A percentile compares a stretch with the other conserved stretches of the same genome.
Evolutionary conservation across 2,888 invertebrate genomes (phyloP).

Genomic region (Tridacna crocea): DNA sequence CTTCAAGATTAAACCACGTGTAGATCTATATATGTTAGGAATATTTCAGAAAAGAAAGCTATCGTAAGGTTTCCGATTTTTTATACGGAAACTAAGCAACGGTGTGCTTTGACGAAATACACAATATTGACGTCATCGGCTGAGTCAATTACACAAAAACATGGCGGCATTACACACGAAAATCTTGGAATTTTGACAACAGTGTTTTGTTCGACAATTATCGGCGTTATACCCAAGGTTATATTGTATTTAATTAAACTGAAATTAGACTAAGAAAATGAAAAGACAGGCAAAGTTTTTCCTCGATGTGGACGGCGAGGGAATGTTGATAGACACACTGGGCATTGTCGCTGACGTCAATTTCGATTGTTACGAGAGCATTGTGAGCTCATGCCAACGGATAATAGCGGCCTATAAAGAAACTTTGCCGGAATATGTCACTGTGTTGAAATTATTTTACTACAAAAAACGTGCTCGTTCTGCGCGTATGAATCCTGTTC

Average conservation of each 20-base stretch:
- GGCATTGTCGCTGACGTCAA: conserved; percentile 53
- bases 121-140: conserved; percentile 55
- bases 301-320: conserved; percentile 49
- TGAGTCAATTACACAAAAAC: conserved; percentile 45
- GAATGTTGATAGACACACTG: conserved; percentile 51
- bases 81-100: too few species aligned
- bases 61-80: too few species aligned
- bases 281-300: conserved; percentile 49
- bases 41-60: too few species aligned
- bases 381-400: conserved; percentile 52
- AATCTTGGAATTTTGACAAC: not conserved
- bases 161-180: conserved; percentile 42
- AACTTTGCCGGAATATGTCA: conserved; percentile 30
- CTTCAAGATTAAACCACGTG: too few species aligned
- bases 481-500: conserved; percentile 52
- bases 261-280: conserved; percentile 33
- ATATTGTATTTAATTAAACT: not conserved
- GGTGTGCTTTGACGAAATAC: conserved; percentile 51
- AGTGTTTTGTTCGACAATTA: not conserved
- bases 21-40: too few species aligned
- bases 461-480: conserved; percentile 61
- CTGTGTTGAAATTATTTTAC: conserved; percentile 41
- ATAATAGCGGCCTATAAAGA: conserved; percentile 38
- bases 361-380: conserved; percentile 63
- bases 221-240: too few species aligned